Base-by-base conservation (phyloP, 2,888 invertebrate species). In the Aporophyla nigra region DNA sequence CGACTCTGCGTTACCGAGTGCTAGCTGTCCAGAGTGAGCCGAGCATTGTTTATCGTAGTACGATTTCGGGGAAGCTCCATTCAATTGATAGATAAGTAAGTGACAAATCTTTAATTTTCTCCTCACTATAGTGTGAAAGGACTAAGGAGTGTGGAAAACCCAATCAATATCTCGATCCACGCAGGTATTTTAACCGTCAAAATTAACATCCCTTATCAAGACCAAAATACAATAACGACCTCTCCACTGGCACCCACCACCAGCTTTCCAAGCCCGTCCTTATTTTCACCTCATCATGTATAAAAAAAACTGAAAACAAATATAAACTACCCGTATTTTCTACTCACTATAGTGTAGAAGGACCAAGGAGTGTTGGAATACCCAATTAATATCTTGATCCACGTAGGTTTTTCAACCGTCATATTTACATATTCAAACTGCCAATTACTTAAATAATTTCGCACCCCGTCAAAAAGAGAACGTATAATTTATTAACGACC, bases 381-480 rank as follows among this genome's bases (percentile, higher is more conserved):
- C 16, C 10, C 12, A 33, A 33, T 33, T 21, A 40, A 7, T 5
- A 24, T n/a, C 43, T 43, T 43, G 19, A 51, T 59, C 6, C 19
- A 72, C 56, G 56, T 46, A 43, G 14, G 14, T 27, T 9, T 46
- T 19, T 46, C 2, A 27, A 27, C 7, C 54, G 16, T 51, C 49
- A 58, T 58, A 51, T 56, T 58, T 43, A 68, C 19, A 24, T 10
- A 51, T n/a, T 68, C 10, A 46, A 58, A 78, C 56, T 19, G 14
- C 59, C 71, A 84, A 65, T 65, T 68, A 76, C 49, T 51, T 54
- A 69, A 70, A 78, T 76, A 49, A 72, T 68, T 73, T 74, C 59
- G 59, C 85, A 77, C 76, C 63, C 82, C 59, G 69, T 77, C 71
- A 78, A 82, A 85, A 75, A 68, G 70, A 70, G 61, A 65, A 58